Conservation (phyloP, 2,797 vertebrate species). For the Galagoides demidoff region DNA sequence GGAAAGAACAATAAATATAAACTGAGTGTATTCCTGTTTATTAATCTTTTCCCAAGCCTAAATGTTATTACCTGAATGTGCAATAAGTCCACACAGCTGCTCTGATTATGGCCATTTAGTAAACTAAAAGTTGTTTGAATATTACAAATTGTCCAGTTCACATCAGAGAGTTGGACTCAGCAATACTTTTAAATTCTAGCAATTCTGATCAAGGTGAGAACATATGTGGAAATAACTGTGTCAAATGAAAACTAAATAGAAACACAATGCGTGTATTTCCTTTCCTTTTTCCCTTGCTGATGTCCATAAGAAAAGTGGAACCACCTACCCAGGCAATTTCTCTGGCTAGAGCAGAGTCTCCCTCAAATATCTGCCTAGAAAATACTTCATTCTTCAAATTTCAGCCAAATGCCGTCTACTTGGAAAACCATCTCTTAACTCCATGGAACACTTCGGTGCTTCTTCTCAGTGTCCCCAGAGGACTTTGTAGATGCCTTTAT, state of each 20-base stretch:
- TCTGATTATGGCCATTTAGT: not conserved
- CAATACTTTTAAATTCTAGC: not conserved
- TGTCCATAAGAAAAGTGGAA: not conserved
- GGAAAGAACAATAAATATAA: not conserved
- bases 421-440: not conserved
- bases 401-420: not conserved
- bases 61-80: not conserved
- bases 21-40: not conserved
- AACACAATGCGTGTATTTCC: not conserved
- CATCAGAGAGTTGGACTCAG: not conserved
- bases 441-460: not conserved
- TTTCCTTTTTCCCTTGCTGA: not conserved
- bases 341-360: not conserved
- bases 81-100: not conserved
- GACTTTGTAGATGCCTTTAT: not conserved
- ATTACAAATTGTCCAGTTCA: constrained; percentile 10
- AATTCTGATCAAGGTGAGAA: not conserved
- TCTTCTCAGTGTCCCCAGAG: not conserved
- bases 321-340: not conserved
- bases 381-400: not conserved
- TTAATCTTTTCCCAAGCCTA: not conserved
- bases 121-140: constrained; percentile 23
- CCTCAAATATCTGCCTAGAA: not conserved
- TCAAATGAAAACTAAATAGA: not conserved
- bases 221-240: not conserved